These are phyloP conservation scores for Pseudomyrmex cubaensis DNA, from an alignment of 1,140 invertebrate species.

Conservation along the genomic window DNA sequence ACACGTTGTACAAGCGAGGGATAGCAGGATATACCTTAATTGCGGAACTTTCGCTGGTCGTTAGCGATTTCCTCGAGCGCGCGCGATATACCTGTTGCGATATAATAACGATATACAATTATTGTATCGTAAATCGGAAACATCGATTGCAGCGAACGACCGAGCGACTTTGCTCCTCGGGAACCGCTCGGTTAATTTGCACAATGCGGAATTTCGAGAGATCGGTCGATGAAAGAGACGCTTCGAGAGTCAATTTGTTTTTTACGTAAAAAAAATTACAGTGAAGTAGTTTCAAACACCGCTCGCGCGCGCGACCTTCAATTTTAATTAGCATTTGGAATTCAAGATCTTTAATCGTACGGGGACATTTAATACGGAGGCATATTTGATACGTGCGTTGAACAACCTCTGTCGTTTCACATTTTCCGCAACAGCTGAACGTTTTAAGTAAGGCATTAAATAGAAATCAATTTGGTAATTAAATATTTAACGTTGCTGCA, in stretches of 20 bases:
- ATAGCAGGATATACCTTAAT: constrained; percentile 36
- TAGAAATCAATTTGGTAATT: constrained; percentile 45
- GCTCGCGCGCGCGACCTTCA: no score
- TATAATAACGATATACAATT: constrained; percentile 39
- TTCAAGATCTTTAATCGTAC: no score
- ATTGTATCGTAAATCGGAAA: background rate
- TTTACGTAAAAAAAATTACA: background rate
- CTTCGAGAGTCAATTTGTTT: background rate
- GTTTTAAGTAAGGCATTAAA: constrained; percentile 37
- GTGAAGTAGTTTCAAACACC: no score
- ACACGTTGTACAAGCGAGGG: background rate
- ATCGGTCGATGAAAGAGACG: background rate
- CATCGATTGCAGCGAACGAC: constrained; percentile 9
- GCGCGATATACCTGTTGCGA: constrained; percentile 30
- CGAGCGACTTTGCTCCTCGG: background rate
- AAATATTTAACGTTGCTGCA: constrained; percentile 50
- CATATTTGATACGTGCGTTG: background rate
- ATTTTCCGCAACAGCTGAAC: constrained; percentile 8
- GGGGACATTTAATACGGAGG: no score
- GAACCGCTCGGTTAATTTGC: background rate
- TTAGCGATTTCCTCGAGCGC: constrained; percentile 41
- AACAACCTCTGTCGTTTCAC: constrained; percentile 4
- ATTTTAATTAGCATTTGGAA: no score
- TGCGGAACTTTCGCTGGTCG: constrained; percentile 51
- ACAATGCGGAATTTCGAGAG: background rate